Base-by-base conservation (phyloP, 2,797 vertebrate species). In the Schizopygopsis pylzovi region DNA sequence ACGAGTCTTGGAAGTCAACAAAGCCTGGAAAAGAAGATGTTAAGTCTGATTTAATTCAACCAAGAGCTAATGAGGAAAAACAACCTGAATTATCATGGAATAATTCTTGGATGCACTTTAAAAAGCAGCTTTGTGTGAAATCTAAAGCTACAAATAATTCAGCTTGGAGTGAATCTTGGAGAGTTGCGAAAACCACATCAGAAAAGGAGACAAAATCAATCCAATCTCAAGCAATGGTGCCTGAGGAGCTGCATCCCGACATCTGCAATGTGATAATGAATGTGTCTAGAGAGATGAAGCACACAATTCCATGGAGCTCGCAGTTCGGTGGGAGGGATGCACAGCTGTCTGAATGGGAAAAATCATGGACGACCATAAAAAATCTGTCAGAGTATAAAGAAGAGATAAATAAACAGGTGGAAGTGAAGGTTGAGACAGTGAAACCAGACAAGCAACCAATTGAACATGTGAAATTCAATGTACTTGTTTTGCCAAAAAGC, bases 311-410 rank as follows among this genome's bases (percentile, higher is more conserved):
- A 67, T 18, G 6, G 28, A 25, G 56, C 22, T 61, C 56, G n/a
- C 9, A 91, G 22, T 33, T 91, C 1, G 65, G 15, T 7, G 56
- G 39, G 67, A 89, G 88, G 63, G 83, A 87, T 25, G 22, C 88
- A 12, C 39, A n/a, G 11, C 7, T 68, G 7, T 71, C 86, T 76
- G 90, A 94, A 41, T 94, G 93, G 93, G 85, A n/a, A 22, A 88
- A 89, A 65, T 93, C 93, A 47, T 94, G 93, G 93, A 68, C 89
- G 70, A 79, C 91, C 9, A 81, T 85, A n/a, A 93, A 93, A 79
- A 93, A 92, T 82, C 85, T 88, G 20, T 91, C 86, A 56, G 91
- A 85, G 22, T 65, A 83, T 22, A 76, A 71, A 37, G 61, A 81
- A 59, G 85, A 70, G 28, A 77, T 20, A 47, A 77, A 82, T 18